Evolutionary conservation across 2,797 vertebrate species (phyloP), one percentile per base, ranked within the genome.

Genomic region (Coregonus sp.): DNA sequence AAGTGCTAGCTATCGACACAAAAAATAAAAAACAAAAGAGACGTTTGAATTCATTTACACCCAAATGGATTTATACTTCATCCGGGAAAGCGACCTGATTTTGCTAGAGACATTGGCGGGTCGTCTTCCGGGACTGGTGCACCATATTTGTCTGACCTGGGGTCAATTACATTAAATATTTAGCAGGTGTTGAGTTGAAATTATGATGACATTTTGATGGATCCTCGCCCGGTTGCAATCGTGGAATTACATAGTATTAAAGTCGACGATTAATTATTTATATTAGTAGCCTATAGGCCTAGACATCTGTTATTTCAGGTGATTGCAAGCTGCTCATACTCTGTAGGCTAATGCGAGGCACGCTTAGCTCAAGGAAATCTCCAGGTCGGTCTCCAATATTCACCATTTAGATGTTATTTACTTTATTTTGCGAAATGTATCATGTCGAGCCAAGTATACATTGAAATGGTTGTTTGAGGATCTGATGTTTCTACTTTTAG

Each of bases 41-140:
- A 84, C 77, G 84, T 89, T 84, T 79, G 85, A 85, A 85, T 78
- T 78, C 91, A 90, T 93, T 89, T 85, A 90, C 93, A 93, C 90
- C 91, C 73, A 88, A 91, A 91, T 93, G 95, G 96, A 96, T 95
- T 95, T 91, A 86, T 89, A 76, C 84, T 83, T 85, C 65, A 82
- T 80, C 78, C 31, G 79, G 81, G 75, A 71, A 72, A 68, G 78
- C 78, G 52, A 78, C 78, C 69, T n/a, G 82, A 81, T 80, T 84
- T 85, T 75, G 82, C 81, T 78, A 82, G 51, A 81, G 87, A 89
- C 88, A 61, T 75, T 85, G 84, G 86, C 82, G 74, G 83, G 80
- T 78, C 77, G 63, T 82, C 86, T 77, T 83, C 84, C 79, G 61
- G 85, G 85, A 88, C 86, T 78, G 74, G 83, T 89, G 89, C 80